Conservation (phyloP, 2,888 invertebrate genomes). For the Copidosoma aretas region DNA sequence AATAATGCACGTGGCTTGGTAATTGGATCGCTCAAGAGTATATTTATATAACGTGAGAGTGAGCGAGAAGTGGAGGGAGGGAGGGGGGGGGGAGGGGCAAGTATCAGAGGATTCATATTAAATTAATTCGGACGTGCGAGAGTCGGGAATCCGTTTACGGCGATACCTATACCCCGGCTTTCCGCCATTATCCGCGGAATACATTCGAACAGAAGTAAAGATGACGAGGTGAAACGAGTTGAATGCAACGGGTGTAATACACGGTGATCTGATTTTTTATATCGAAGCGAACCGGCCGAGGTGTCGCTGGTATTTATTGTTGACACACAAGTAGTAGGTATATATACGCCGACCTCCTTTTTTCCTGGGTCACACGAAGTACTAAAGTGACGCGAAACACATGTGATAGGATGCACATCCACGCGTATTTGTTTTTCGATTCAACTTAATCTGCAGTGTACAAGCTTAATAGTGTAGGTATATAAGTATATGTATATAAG, state of each 20-base stretch:
- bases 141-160: constrained; percentile 33
- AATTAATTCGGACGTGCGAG: constrained; percentile 28
- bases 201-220: too few relatives aligned
- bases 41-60: too few relatives aligned
- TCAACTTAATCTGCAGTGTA: too few relatives aligned
- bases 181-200: too few relatives aligned
- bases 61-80: too few relatives aligned
- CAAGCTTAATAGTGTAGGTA: too few relatives aligned
- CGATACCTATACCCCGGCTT: neutral
- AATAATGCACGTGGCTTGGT: neutral
- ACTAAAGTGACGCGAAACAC: neutral
- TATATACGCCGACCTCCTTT: neutral
- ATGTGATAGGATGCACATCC: neutral
- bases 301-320: constrained; percentile 30
- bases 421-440: neutral
- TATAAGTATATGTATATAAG: neutral
- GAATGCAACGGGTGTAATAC: too few relatives aligned
- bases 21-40: constrained; percentile 23
- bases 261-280: constrained; percentile 25
- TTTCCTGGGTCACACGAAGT: neutral
- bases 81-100: too few relatives aligned
- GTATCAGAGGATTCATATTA: constrained; percentile 13
- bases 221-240: too few relatives aligned
- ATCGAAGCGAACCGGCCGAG: constrained; percentile 17
- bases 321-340: constrained; percentile 6